These are phyloP conservation scores for Percopsis transmontana DNA, from an alignment of 2,113 vertebrate species.

Conservation along the genomic window DNA sequence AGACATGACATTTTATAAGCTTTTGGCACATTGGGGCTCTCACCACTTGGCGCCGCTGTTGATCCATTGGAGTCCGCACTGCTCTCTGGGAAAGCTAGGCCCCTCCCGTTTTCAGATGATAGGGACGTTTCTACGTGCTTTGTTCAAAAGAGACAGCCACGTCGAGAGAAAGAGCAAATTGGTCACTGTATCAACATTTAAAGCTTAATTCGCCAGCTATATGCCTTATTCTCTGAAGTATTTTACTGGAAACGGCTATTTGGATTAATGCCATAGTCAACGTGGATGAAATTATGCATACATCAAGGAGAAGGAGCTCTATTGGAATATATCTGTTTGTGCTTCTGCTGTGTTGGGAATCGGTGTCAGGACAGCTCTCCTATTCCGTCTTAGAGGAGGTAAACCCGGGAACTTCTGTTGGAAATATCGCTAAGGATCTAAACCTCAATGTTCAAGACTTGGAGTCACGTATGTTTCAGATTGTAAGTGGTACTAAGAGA, in stretches of 20 bases:
- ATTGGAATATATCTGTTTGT: slow-evolving; percentile 16
- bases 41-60: slow-evolving; percentile 26
- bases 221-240: background rate
- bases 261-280: background rate
- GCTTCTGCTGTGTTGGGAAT: slow-evolving; percentile 28
- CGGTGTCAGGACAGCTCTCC: slow-evolving; percentile 55
- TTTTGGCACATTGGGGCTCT: no score
- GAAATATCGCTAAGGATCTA: slow-evolving; percentile 77
- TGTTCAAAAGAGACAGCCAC: slow-evolving; percentile 39
- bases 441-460: slow-evolving; percentile 67
- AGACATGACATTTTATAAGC: no score
- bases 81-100: background rate
- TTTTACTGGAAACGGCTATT: no score
- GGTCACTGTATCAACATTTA: no score
- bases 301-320: background rate
- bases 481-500: slow-evolving; percentile 61
- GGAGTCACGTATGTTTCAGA: slow-evolving; percentile 70
- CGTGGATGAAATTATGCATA: slow-evolving; percentile 43
- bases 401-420: slow-evolving; percentile 70
- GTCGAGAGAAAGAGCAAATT: background rate
- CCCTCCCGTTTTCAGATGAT: slow-evolving; percentile 38
- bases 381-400: slow-evolving; percentile 76
- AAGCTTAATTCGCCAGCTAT: no score
- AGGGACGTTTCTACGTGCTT: slow-evolving; percentile 24
- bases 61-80: background rate